Percentiles rank a stretch among this genome's conserved stretches.
Conservation (phyloP, 2,113 vertebrate genomes). For the Oceanites oceanicus region DNA sequence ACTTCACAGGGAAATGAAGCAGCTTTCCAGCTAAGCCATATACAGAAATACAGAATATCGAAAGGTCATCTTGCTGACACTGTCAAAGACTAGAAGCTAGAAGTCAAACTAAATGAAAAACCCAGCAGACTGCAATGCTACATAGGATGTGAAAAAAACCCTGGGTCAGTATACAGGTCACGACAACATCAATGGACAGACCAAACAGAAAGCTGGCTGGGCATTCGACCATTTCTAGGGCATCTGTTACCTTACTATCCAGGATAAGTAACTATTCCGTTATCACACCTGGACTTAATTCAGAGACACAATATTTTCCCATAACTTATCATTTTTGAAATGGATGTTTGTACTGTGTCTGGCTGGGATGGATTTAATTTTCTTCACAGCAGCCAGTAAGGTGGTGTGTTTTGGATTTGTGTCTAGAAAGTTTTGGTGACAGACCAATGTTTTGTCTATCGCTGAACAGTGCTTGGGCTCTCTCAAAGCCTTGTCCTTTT, state of each 20-base stretch:
- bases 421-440: not conserved
- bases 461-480: not conserved
- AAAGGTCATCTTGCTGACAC: not conserved
- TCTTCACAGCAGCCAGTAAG: not conserved
- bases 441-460: not conserved
- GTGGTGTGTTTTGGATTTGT: not conserved
- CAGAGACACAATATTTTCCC: not conserved
- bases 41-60: not conserved
- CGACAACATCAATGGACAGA: not conserved
- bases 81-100: not conserved
- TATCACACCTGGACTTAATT: not conserved
- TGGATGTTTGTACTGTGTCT: not conserved
- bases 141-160: not conserved
- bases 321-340: not conserved
- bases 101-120: not conserved
- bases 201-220: not conserved
- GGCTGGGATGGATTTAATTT: not conserved
- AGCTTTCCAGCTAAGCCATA: not conserved
- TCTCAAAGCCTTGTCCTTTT: not conserved
- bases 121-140: not conserved
- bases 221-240: not conserved
- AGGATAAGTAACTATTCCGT: not conserved
- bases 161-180: not conserved
- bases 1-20: not conserved
- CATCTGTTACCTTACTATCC: not conserved